Conservation (phyloP, 2,888 invertebrate species). For the Dryobota labecula region DNA sequence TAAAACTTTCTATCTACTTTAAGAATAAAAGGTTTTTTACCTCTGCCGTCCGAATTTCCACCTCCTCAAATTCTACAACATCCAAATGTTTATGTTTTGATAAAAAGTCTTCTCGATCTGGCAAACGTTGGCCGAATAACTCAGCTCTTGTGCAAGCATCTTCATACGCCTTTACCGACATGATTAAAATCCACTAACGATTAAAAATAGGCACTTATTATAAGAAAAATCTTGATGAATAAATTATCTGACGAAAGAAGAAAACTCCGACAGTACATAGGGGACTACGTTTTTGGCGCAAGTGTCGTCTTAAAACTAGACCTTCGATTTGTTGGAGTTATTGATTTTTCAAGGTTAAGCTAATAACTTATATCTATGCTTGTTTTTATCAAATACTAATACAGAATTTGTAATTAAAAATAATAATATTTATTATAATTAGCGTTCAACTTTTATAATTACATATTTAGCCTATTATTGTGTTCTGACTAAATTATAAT, state of each 20-base stretch:
- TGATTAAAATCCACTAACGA: constrained; percentile 68
- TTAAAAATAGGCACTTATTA: constrained; percentile 45
- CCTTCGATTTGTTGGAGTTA: constrained; percentile 65
- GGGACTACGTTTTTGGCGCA: constrained; percentile 42
- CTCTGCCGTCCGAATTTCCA: constrained; percentile 86
- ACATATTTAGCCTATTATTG: neutral
- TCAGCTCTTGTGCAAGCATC: constrained; percentile 95
- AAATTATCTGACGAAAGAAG: constrained; percentile 1
- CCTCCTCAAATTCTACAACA: constrained; percentile 89
- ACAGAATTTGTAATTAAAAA: neutral
- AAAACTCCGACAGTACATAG: constrained; percentile 31
- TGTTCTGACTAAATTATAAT: neutral
- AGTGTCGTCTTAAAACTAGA: constrained; percentile 48
- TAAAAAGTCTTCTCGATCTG: constrained; percentile 92
- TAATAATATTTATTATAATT: neutral
- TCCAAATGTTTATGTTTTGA: constrained; percentile 89
- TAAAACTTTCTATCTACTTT: neutral
- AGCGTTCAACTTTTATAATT: neutral
- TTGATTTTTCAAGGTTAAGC: constrained; percentile 68
- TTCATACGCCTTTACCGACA: constrained; percentile 93
- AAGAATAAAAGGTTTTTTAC: constrained; percentile 62
- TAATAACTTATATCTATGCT: neutral
- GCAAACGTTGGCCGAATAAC: constrained; percentile 93
- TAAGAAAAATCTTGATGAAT: neutral
- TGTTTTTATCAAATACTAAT: neutral